These are phyloP conservation scores for Gila orcuttii DNA, from an alignment of 2,113 vertebrate genomes.

Conservation along the genomic window DNA sequence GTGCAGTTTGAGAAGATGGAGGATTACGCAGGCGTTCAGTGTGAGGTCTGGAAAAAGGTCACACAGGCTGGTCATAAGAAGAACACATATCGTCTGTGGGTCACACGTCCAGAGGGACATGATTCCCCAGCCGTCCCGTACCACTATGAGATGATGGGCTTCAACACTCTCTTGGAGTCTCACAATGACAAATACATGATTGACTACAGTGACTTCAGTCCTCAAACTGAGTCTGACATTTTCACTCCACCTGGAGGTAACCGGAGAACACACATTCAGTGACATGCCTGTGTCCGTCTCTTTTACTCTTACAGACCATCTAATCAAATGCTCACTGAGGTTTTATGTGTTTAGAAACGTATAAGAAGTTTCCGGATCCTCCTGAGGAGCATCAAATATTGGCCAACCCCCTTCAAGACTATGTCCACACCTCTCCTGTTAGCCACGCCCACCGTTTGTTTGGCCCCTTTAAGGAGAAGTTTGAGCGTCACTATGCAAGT, in stretches of 20 bases:
- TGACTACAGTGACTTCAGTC: constrained; percentile 74
- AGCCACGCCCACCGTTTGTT: constrained; percentile 74
- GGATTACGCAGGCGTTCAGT: constrained; percentile 72
- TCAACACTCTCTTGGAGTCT: constrained; percentile 81
- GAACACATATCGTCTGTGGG: constrained; percentile 82
- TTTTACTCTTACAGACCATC: neutral
- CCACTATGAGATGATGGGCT: constrained; percentile 82
- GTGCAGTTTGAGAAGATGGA: constrained; percentile 80
- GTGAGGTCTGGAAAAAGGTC: constrained; percentile 80
- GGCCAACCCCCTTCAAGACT: constrained; percentile 84
- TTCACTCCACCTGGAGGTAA: constrained; percentile 76
- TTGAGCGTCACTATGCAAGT: constrained; percentile 66
- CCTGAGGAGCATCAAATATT: constrained; percentile 76
- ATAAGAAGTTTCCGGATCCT: constrained; percentile 71
- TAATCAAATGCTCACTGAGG: neutral
- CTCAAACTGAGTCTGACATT: constrained; percentile 63
- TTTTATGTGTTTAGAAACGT: constrained; percentile 63
- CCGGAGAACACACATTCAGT: constrained; percentile 10
- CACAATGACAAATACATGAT: constrained; percentile 84
- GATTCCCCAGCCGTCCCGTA: constrained; percentile 62
- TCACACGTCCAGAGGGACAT: constrained; percentile 66
- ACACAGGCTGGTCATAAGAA: constrained; percentile 74
- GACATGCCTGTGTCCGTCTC: neutral
- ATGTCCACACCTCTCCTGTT: constrained; percentile 70
- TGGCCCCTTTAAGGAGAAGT: constrained; percentile 70